Evolutionary conservation across 1,140 invertebrate genomes (phyloP), one percentile per base, ranked within the genome.

Genomic region (Palaemon carinicauda): DNA sequence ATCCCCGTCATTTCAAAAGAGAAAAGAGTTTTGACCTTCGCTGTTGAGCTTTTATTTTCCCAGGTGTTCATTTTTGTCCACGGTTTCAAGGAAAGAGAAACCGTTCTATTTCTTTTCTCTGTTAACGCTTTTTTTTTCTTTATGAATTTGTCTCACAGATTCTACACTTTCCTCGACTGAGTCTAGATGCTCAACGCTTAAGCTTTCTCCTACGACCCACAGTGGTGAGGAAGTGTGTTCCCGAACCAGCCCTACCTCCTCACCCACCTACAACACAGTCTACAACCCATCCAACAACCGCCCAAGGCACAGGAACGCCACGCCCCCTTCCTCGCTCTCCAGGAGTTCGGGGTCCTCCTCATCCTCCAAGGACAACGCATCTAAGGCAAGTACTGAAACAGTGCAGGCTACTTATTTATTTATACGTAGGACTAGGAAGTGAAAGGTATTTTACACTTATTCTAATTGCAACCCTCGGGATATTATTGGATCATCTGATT

Each of bases 111-210:
- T 12, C 41, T 41, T 41, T 17, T 1, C 73, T 33, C n/a, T 15
- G n/a, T 29, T 75, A 24, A 75, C 73, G 14, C 0, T 1, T 10
- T 14, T 1, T 10, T 14, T 19, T 15, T 31, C 41, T 75, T 10
- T 41, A 24, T 41, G 15, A 12, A 1, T 52, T 31, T 60, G 24
- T 56, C 21, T 41, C 21, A 27, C 75, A 87, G 84, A 80, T 41
- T 87, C 84, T 9, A 87, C 84, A 1, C 74, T 87, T 24, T 87
- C 84, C 12, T 87, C 84, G 60, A 87, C 77, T 24, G 84, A 77
- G 0, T 87, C 84, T 1, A 77, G 84, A 19, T 80, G 84, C 65
- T 87, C 84, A 24, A 80, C 84, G 50, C 84, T 80, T 73, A 80
- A 80, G 84, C 54, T 80, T 12, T 87, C 77, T 2, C 84, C 84